Evolutionary conservation across 2,113 vertebrate genomes (phyloP).

Genomic region (Perca flavescens): DNA sequence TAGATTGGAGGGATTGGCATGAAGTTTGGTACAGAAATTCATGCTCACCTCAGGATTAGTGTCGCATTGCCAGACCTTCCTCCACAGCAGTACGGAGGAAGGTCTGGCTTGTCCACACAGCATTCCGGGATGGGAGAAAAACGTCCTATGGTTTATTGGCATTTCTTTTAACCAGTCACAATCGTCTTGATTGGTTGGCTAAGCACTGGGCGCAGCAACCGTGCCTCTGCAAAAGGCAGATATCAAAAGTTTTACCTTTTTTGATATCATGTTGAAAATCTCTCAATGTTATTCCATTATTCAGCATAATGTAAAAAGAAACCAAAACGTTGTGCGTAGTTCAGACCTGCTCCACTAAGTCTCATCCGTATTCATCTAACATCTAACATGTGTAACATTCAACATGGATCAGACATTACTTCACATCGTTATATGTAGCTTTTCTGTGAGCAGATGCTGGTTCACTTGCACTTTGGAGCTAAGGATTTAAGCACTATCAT

Average conservation of each 20-base stretch:
- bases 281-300: not conserved
- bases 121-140: too few relatives aligned
- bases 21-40: not conserved
- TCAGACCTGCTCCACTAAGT: not conserved
- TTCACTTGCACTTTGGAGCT: slow-evolving; percentile 54
- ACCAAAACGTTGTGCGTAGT: not conserved
- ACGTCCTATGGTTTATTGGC: too few relatives aligned
- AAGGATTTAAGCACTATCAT: slow-evolving; percentile 51
- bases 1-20: not conserved
- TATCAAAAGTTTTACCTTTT: not conserved
- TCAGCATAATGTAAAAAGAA: not conserved
- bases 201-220: too few relatives aligned
- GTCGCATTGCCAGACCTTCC: too few relatives aligned
- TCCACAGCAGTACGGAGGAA: too few relatives aligned
- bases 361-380: slow-evolving; percentile 9
- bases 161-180: too few relatives aligned
- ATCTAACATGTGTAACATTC: not conserved
- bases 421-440: slow-evolving; percentile 37
- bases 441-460: slow-evolving; percentile 21
- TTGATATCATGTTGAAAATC: not conserved
- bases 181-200: too few relatives aligned
- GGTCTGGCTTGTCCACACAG: too few relatives aligned
- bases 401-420: slow-evolving; percentile 35
- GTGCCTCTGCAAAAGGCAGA: too few relatives aligned
- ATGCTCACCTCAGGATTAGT: not conserved